Evolutionary conservation across 2,797 vertebrate species (phyloP), one percentile per base, ranked within the genome.

Genomic region (Danio tinwini): DNA sequence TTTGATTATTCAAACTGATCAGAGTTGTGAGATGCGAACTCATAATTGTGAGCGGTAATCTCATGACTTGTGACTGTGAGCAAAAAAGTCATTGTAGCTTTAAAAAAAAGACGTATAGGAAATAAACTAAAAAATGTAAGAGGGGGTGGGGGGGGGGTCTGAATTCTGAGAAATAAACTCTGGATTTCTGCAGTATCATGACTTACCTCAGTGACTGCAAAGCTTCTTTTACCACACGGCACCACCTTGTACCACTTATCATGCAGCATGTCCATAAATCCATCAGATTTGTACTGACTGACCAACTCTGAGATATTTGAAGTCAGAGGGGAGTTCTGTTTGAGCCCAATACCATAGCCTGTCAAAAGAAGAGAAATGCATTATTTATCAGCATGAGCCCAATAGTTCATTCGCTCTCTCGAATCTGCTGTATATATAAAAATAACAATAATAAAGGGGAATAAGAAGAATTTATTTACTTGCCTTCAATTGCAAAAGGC

Each of bases 171-270:
- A 29, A 29, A 29, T 29, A 29, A 29, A 29, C 29, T 29, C 29
- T 29, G 29, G 29, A 12, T 40, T 40, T 19, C 58, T 52, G 21
- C 49, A 45, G 40, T 55, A 11, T 69, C 44, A 21, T 8, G 64
- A 17, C 90, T 90, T 93, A 98, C 98, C 96, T 99, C 96, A 0
- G 97, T 99, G 81, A 98, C 96, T 39, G 96, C 96, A 11, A 99
- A 99, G 84, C 96, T 98, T 88, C 97, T 94, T 91, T 99, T 99
- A 62, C 97, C 97, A 40, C 98, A 99, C 1, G 98, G 98, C 67
- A 98, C 96, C 29, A 98, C 94, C 88, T 99, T 99, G 93, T 99
- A 99, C 98, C 98, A 99, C 88, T 99, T 99, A 93, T 99, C 98
- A 1, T 99, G 98, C 55, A 99, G 93, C 90, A 92, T 95, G 87